Conservation (phyloP, 2,797 vertebrate species). For the Myotis pilosus region DNA sequence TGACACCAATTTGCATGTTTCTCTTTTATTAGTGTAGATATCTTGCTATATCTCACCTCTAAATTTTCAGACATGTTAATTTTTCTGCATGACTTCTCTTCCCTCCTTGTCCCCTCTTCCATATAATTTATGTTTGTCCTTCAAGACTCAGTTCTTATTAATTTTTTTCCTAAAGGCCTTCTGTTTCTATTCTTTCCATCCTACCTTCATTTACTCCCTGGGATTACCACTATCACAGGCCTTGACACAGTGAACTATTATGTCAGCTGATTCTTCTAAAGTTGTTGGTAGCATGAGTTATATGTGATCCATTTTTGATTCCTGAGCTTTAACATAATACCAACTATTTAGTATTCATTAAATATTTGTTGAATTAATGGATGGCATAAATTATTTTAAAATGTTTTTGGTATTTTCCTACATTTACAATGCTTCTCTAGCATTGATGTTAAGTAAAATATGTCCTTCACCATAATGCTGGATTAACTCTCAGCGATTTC, state of each 20-base stretch:
- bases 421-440: slow-evolving; percentile 9
- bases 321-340: not conserved
- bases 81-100: not conserved
- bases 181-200: not conserved
- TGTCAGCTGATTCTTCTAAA: not conserved
- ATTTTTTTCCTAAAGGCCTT: not conserved
- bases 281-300: not conserved
- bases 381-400: slow-evolving; percentile 30
- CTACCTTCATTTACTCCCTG: not conserved
- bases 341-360: slow-evolving; percentile 20
- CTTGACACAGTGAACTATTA: not conserved
- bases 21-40: too few relatives aligned
- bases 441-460: slow-evolving; percentile 45
- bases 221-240: not conserved
- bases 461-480: not conserved
- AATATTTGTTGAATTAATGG: slow-evolving; percentile 43
- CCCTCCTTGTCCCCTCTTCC: not conserved
- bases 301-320: not conserved
- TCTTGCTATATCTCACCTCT: not conserved
- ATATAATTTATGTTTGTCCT: not conserved
- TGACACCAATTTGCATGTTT: too few relatives aligned
- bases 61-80: not conserved
- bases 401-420: slow-evolving; percentile 2
- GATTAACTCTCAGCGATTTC: slow-evolving; percentile 25
- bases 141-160: not conserved